Evolutionary conservation across 2,888 invertebrate species (phyloP).

Genomic region (Schizotus pectinicornis): DNA sequence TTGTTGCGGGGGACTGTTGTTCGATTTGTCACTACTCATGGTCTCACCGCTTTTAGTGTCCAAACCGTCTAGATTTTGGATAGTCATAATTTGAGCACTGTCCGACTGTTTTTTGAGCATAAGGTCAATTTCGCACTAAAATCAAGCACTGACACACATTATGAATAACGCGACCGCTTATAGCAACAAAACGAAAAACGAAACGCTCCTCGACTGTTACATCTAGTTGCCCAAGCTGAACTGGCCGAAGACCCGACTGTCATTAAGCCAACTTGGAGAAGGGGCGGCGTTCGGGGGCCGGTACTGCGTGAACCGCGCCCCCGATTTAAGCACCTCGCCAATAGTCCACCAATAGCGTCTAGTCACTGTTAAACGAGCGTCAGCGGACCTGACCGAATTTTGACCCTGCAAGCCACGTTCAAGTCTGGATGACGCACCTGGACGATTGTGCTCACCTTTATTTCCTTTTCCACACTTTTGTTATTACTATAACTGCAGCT

Average conservation of each 20-base stretch:
- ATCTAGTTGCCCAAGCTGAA: constrained; percentile 45
- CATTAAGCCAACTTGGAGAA: constrained; percentile 27
- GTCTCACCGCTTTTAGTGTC: constrained; percentile 53
- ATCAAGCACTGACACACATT: constrained; percentile 16
- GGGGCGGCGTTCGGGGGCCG: constrained; percentile 31
- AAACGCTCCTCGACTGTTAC: constrained; percentile 36
- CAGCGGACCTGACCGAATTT: constrained; percentile 12
- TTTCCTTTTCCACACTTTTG: constrained; percentile 53
- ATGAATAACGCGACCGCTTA: background rate
- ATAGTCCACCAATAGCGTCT: constrained; percentile 14
- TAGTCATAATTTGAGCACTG: constrained; percentile 70
- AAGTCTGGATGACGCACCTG: constrained; percentile 19
- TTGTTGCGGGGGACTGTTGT: constrained; percentile 42
- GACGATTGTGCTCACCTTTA: constrained; percentile 46
- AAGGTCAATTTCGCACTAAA: constrained; percentile 41
- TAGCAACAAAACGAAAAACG: background rate
- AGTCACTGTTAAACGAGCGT: constrained; percentile 1
- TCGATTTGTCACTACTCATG: constrained; percentile 58
- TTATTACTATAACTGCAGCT: constrained; percentile 55
- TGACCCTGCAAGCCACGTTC: background rate
- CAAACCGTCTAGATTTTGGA: constrained; percentile 62
- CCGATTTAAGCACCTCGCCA: constrained; percentile 39
- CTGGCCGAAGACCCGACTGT: constrained; percentile 46
- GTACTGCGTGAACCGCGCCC: constrained; percentile 34
- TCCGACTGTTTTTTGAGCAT: constrained; percentile 69